A percentile compares a stretch with the other conserved stretches of the same genome.
Evolutionary conservation across 1,140 invertebrate species (phyloP).

Genomic region (Macrosteles quadrilineatus): DNA sequence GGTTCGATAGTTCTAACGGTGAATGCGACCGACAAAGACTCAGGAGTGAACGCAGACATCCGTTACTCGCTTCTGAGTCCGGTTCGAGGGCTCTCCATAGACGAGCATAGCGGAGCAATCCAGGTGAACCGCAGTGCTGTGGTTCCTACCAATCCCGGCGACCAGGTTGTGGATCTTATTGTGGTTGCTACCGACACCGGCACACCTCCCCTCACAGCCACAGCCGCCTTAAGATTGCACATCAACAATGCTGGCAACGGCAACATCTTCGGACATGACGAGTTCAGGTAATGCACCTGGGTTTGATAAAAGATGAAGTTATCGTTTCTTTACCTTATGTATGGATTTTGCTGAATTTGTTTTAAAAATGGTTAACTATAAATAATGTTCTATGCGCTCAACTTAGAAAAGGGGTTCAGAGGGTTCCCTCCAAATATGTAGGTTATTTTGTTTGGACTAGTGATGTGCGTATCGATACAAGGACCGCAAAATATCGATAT

Average conservation of each 20-base stretch:
- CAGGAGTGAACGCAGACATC: conserved; percentile 73
- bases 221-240: conserved; percentile 73
- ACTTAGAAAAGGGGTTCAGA: no score
- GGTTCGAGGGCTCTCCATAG: conserved; percentile 72
- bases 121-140: conserved; percentile 75
- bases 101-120: conserved; percentile 71
- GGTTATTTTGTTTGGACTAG: no score
- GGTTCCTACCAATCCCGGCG: conserved; percentile 50
- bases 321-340: no score
- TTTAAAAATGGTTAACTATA: no score
- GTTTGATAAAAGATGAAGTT: no score
- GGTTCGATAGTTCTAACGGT: conserved; percentile 73
- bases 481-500: no score
- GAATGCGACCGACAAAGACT: conserved; percentile 83
- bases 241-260: conserved; percentile 58
- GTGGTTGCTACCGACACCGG: conserved; percentile 80
- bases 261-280: conserved; percentile 65
- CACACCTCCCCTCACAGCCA: conserved; percentile 64
- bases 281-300: conserved; percentile 63
- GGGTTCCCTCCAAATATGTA: no score
- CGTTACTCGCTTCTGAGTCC: conserved; percentile 68
- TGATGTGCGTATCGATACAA: no score
- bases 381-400: no score
- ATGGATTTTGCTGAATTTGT: no score
- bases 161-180: conserved; percentile 68